Conservation (phyloP, 2,797 vertebrate genomes). For the Synaphobranchus kaupii region DNA sequence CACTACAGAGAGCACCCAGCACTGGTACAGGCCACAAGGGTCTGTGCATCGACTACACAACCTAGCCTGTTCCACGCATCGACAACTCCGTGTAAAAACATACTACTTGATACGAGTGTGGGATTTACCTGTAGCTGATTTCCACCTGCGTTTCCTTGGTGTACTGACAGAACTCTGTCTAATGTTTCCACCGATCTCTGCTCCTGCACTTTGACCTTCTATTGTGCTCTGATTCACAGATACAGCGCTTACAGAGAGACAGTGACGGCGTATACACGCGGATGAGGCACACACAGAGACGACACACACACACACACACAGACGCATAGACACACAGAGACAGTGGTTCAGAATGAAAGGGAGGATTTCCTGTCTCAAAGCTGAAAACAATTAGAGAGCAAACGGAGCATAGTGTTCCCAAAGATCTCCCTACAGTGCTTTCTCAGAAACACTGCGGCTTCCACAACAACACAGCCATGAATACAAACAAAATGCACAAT, state of each 20-base stretch:
- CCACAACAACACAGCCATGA: not conserved
- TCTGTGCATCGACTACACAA: no score
- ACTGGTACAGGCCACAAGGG: no score
- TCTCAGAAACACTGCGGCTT: not conserved
- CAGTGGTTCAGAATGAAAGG: constrained; percentile 64
- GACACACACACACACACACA: no score
- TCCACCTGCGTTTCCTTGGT: no score
- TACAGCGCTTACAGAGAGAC: not conserved
- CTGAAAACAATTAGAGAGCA: constrained; percentile 48
- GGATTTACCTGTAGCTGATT: no score
- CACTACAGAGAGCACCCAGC: no score
- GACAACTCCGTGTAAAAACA: no score
- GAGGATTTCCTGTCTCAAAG: constrained; percentile 75
- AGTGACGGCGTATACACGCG: not conserved
- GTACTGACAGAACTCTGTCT: not conserved
- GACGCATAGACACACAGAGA: not conserved
- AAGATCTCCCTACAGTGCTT: constrained; percentile 41
- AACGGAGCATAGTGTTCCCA: constrained; percentile 57
- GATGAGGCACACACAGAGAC: not conserved
- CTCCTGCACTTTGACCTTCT: no score
- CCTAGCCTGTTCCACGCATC: no score
- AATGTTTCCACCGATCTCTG: no score
- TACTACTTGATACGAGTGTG: no score
- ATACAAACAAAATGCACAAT: not conserved
- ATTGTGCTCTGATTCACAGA: not conserved